A percentile compares a stretch with the other conserved stretches of the same genome.
phyloP scores from a whole-genome alignment of 2,797 vertebrate genomes.

The Sebastes cheni region DNA sequence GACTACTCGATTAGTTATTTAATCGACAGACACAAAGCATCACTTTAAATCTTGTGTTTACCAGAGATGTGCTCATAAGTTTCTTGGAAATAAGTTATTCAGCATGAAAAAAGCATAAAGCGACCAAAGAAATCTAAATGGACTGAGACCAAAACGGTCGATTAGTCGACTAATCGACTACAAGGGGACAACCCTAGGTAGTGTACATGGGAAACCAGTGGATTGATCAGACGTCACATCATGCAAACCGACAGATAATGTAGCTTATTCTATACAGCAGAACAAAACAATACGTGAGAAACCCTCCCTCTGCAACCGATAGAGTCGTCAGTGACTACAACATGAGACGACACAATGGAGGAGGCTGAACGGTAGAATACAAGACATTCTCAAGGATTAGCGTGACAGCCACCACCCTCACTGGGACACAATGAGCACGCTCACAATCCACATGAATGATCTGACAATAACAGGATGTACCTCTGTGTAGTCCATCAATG shows the following conservation, averaged over 20 bases:
- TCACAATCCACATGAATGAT: conserved; percentile 50
- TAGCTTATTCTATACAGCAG: conserved; percentile 47
- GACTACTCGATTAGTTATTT: too few relatives aligned
- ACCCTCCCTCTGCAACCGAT: conserved; percentile 13
- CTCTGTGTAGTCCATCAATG: conserved; percentile 42
- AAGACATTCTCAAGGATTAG: conserved; percentile 45
- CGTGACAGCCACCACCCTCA: conserved; percentile 55
- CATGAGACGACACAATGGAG: conserved; percentile 11
- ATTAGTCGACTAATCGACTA: neutral
- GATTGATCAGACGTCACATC: conserved; percentile 2
- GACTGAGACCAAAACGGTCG: neutral
- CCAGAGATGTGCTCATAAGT: neutral
- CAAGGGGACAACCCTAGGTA: neutral
- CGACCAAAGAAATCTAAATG: neutral
- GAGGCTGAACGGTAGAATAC: conserved; percentile 30
- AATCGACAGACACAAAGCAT: too few relatives aligned
- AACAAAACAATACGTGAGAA: conserved; percentile 54
- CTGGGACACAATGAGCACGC: conserved; percentile 47
- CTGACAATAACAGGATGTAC: conserved; percentile 76
- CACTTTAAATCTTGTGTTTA: too few relatives aligned
- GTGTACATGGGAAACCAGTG: neutral
- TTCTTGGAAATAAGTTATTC: neutral
- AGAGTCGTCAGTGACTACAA: neutral
- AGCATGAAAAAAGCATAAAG: neutral
- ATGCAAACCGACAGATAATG: neutral